phyloP scores from a whole-genome alignment of 2,888 invertebrate species.

The Thera britannica region DNA sequence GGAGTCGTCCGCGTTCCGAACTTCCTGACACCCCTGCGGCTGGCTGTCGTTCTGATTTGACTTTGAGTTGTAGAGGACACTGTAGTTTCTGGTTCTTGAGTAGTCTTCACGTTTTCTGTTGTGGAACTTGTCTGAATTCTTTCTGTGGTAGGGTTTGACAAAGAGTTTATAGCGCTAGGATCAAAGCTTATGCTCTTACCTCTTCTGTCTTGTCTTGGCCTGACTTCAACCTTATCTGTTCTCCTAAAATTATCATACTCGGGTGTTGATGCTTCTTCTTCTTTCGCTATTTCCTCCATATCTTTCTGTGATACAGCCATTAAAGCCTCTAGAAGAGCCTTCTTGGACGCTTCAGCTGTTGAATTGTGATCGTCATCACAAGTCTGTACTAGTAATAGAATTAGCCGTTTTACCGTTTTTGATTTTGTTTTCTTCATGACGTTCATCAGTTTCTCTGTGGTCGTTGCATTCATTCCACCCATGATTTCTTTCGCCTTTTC shows the following conservation, averaged over 20 bases:
- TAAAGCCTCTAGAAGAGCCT: conserved; percentile 87
- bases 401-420: conserved; percentile 89
- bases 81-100: conserved; percentile 56
- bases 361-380: conserved; percentile 90
- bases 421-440: conserved; percentile 93
- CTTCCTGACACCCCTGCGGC: conserved; percentile 70
- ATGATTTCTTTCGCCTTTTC: conserved; percentile 91
- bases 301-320: conserved; percentile 86
- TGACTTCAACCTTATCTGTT: conserved; percentile 59
- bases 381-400: conserved; percentile 91
- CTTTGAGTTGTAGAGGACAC: conserved; percentile 59
- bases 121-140: conserved; percentile 51
- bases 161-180: conserved; percentile 69
- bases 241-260: conserved; percentile 57
- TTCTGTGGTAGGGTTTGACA: conserved; percentile 70
- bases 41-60: conserved; percentile 59
- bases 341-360: conserved; percentile 88
- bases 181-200: conserved; percentile 69
- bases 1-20: conserved; percentile 63
- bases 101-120: conserved; percentile 51
- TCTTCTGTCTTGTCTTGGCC: conserved; percentile 58
- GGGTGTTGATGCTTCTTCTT: conserved; percentile 62
- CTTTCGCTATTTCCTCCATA: conserved; percentile 78
- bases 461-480: conserved; percentile 90
- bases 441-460: conserved; percentile 89